Base-by-base conservation (phyloP, 2,888 invertebrate species). In the Mallateleia sp. region DNA sequence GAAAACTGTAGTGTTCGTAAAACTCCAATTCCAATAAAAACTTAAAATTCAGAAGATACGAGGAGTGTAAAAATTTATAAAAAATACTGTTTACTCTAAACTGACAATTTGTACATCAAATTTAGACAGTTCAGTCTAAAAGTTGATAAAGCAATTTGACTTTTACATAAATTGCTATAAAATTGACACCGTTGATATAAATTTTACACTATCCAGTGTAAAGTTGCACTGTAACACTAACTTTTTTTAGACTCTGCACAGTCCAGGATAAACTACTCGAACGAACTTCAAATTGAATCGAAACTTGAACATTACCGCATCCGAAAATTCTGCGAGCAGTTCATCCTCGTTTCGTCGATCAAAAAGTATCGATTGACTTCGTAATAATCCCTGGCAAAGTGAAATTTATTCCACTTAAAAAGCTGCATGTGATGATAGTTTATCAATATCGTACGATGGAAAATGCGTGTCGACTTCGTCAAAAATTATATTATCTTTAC, bases 401-500 rank as follows among this genome's bases (percentile, higher is more conserved):
- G 47, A 78, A 67, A 79, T 79, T 62, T 80, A 64, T 62, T 64
- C 38, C 25, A 18, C 14, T 52, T 64, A 64, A 72, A 50, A 54
- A 28, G 64, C 22, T 28, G 25, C 24, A 28, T 64, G 58, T 45
- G 66, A 38, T 60, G 38, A 72, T 56, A 28, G 42, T 38, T 66
- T 56, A 66, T 74, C 66, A 56, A 66, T 58, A 74, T 34, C 32
- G 24, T 15, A 34, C 47, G 20, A 54, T 80, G n/a, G 32, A 42
- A 64, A 74, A 74, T 74, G 22, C 52, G 22, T 42, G 77, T 62
- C 32, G 58, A 69, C 83, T 78, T 56, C 1, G 18, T 28, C 64
- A 78, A 78, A 64, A 84, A 77, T 78, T 75, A 45, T 50, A 78
- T 79, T 85, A 85, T 60, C 67, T 56, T 62, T 74, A 64, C 72